Evolutionary conservation across 2,797 vertebrate species (phyloP), one percentile per base, ranked within the genome.

Genomic region (Leucoraja ocellata): DNA sequence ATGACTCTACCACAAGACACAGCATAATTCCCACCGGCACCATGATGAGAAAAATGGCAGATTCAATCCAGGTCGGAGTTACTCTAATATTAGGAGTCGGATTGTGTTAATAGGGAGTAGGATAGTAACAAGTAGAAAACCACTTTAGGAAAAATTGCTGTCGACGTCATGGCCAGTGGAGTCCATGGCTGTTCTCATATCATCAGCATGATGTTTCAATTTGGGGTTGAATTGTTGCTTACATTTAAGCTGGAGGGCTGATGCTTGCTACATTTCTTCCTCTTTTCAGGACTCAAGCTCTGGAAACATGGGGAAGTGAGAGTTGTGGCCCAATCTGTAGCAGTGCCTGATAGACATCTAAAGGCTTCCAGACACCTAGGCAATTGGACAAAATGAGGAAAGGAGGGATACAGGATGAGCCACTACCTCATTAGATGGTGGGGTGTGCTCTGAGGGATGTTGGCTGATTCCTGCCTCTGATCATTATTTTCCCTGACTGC

Each of bases 191-290:
- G 58, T 14, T 28, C 46, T 21, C 7, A 61, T 32, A 28, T 86
- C 58, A 11, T 21, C 23, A 80, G 54, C 54, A 86, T 14, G 13
- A 63, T 63, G 11, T 16, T 86, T 16, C 21, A 25, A 5, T 61
- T 28, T 63, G n/a, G 58, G 28, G 58, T 63, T 25, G n/a, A 83
- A 83, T 2, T 7, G 21, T 54, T 28, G 63, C 58, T 65, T 94
- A 97, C 96, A 95, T 96, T 96, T 93, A 96, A 21, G 93, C 94
- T 93, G 92, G 96, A 96, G 90, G 95, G 96, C 8, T 91, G 94
- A 93, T 95, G 96, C 79, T 96, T 93, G 93, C 96, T 97, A 94
- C 96, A 94, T 0, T 94, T 94, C 61, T 95, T 96, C 0, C 94
- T 94, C 94, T 94, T 96, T 91, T 94, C 94, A 83, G 74, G 58